phyloP scores from a whole-genome alignment of 2,797 vertebrate species.

The Intellagama lesueurii region DNA sequence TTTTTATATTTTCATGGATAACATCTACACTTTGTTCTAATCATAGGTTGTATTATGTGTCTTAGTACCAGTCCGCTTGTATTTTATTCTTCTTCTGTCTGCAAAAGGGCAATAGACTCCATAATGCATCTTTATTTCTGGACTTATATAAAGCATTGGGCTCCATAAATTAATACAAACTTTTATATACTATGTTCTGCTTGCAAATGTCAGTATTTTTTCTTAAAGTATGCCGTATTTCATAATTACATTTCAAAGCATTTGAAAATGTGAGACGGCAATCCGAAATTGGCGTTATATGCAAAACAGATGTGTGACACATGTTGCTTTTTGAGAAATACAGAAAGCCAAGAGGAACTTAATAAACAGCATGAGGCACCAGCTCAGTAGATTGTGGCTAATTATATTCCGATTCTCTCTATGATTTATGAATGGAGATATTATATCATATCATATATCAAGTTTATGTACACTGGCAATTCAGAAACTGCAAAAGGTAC shows the following conservation, averaged over 20 bases:
- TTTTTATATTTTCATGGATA: background rate
- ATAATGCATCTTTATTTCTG: slow-evolving; percentile 15
- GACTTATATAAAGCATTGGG: slow-evolving; percentile 26
- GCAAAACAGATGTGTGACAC: slow-evolving; percentile 31
- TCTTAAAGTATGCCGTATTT: slow-evolving; percentile 28
- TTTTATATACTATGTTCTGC: background rate
- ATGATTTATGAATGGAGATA: background rate
- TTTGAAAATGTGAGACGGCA: slow-evolving; percentile 11
- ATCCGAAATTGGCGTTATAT: background rate
- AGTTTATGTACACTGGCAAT: background rate
- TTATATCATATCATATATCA: background rate
- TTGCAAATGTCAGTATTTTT: slow-evolving; percentile 48
- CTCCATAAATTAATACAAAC: slow-evolving; percentile 22
- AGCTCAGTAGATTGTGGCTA: background rate
- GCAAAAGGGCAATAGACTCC: background rate
- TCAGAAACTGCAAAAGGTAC: background rate
- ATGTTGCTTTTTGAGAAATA: slow-evolving; percentile 26
- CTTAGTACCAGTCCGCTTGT: background rate
- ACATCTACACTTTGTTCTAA: background rate
- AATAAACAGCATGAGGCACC: fast-evolving
- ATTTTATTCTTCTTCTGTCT: background rate
- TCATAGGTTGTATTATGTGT: background rate
- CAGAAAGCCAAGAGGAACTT: background rate
- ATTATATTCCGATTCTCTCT: background rate
- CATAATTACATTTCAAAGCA: background rate